Conservation (phyloP, 2,113 vertebrate species). For the Odocoileus hemionus region DNA sequence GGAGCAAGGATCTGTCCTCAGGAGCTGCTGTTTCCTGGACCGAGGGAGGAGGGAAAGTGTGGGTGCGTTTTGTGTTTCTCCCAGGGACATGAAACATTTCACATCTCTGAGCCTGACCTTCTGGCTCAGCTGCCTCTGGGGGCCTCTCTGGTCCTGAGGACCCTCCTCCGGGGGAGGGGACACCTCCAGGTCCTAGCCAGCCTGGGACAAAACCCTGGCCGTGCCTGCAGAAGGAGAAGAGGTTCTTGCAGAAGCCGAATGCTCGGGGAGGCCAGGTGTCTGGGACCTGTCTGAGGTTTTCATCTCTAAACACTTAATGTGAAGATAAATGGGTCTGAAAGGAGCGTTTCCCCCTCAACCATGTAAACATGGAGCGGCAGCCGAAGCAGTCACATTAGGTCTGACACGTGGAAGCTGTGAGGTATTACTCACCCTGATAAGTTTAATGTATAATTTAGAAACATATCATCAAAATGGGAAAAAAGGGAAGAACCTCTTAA, state of each 20-base stretch:
- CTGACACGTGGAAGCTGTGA: constrained; percentile 74
- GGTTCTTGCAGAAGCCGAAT: fast-evolving
- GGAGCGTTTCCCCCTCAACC: background rate
- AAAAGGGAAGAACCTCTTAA: constrained; percentile 73
- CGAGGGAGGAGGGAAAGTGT: fast-evolving
- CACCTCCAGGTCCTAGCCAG: background rate
- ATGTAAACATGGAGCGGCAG: constrained; percentile 62
- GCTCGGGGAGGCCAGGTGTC: background rate
- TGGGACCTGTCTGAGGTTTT: background rate
- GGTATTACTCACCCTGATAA: constrained; percentile 79
- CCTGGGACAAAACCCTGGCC: background rate
- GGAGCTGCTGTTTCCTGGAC: background rate
- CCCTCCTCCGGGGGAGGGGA: background rate
- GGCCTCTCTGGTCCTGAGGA: fast-evolving
- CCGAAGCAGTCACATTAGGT: constrained; percentile 66
- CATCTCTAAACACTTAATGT: background rate
- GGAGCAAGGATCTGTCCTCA: background rate
- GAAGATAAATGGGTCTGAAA: constrained; percentile 51
- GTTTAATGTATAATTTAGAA: constrained; percentile 84
- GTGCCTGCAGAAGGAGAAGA: fast-evolving
- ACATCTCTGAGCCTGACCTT: background rate
- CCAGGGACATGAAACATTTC: background rate
- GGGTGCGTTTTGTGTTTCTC: no score
- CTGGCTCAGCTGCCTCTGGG: background rate
- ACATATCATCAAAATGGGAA: constrained; percentile 78